Evolutionary conservation across 2,888 invertebrate species (phyloP), one percentile per base, ranked within the genome.

Genomic region (Drosophila paucipuncta): DNA sequence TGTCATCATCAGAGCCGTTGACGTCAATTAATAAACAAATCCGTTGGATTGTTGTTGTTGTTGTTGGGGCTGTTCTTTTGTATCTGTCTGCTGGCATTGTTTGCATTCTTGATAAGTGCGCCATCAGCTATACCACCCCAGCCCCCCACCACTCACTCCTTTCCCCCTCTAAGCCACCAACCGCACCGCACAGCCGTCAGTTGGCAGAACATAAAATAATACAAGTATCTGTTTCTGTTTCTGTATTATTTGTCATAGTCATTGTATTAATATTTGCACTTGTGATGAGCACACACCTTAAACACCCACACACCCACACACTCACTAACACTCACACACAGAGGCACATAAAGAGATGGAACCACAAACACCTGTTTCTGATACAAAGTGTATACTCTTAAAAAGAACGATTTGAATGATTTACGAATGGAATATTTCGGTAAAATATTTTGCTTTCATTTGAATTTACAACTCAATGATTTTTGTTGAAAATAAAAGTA

Each of bases 11-110:
- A 55, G 43, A 55, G 11, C n/a, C 54, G 60, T 69, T 78, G 77
- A 78, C 80, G 80, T 79, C 77, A 78, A 78, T 78, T 78, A 78
- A 74, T 69, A 69, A 78, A 74, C 66, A 75, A 77, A 77, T 77
- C 79, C 54, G 70, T 52, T 58, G 49, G 5, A 41, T 31, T 41
- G 28, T 50, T 54, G 22, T 61, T 35, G 28, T 55, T 37, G 31
- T 28, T 43, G 30, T 57, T 43, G 33, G n/a, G 16, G 31, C 33
- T 49, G 47, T 30, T 72, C 65, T 72, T 49, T 22, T 37, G 74
- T 66, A 25, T 47, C 33, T 69, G 47, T 76, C 43, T 57, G 47
- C 55, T 53, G 30, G 39, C 60, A 58, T 68, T 73, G 68, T 73
- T 73, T 76, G 68, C 76, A 58, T 73, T 52, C 50, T 61, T 75